Evolutionary conservation across 2,113 vertebrate genomes (phyloP).

Genomic region (Spermophilus dauricus): DNA sequence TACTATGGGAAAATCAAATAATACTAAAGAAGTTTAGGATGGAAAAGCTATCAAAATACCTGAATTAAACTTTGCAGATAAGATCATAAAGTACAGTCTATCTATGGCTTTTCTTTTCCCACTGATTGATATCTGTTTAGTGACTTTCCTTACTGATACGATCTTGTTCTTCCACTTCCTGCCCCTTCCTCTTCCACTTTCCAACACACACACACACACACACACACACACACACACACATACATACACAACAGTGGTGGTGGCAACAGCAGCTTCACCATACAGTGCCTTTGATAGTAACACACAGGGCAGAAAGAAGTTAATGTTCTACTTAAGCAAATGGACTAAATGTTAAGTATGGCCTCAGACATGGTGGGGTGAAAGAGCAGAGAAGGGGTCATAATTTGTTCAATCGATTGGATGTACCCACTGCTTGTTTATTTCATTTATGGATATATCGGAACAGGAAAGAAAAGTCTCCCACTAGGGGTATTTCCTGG

Average conservation of each 20-base stretch:
- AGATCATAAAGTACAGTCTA: slow-evolving; percentile 33
- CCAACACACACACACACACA: not conserved
- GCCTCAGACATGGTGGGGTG: slow-evolving; percentile 13
- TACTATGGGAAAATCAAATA: not conserved
- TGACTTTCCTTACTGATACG: not conserved
- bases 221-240: not conserved
- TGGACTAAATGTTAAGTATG: slow-evolving; percentile 48
- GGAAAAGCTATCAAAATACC: slow-evolving; percentile 26
- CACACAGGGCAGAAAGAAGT: slow-evolving; percentile 59
- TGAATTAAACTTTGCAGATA: slow-evolving; percentile 25
- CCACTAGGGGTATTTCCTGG: not conserved
- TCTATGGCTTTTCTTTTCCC: slow-evolving; percentile 2
- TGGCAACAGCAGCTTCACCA: not conserved
- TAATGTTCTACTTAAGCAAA: slow-evolving; percentile 76
- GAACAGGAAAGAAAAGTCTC: slow-evolving; percentile 38
- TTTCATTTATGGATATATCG: slow-evolving; percentile 62
- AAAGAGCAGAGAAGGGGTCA: not conserved
- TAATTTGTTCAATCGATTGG: slow-evolving; percentile 71
- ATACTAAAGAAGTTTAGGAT: not conserved
- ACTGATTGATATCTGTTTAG: not conserved
- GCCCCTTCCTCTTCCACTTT: not conserved
- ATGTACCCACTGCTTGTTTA: slow-evolving; percentile 69
- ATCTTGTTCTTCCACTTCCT: not conserved
- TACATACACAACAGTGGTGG: not conserved
- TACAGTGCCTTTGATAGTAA: not conserved